phyloP scores from a whole-genome alignment of 2,888 invertebrate species.

The Heliconius hortense region DNA sequence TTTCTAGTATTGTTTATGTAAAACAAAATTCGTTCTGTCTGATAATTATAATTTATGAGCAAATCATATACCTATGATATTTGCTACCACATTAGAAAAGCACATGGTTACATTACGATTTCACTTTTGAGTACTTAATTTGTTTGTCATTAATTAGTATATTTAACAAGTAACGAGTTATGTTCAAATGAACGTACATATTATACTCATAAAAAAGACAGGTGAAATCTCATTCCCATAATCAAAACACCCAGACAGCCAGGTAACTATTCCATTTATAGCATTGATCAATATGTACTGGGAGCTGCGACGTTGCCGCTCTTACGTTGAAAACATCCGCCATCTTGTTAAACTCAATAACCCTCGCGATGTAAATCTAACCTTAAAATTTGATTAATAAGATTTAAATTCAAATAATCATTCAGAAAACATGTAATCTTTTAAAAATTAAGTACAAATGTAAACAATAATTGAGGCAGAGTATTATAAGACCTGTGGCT shows the following conservation, averaged over 20 bases:
- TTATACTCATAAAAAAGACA: constrained; percentile 5
- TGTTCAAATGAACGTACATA: not conserved
- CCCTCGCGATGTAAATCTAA: constrained; percentile 18
- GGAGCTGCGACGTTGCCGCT: constrained; percentile 61
- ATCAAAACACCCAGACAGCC: constrained; percentile 36
- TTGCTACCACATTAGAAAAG: not conserved
- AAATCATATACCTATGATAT: not conserved
- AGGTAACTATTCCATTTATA: constrained; percentile 59
- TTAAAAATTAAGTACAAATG: constrained; percentile 43
- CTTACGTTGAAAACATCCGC: constrained; percentile 57
- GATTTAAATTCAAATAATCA: constrained; percentile 18
- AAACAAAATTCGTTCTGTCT: not conserved
- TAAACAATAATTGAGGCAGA: constrained; percentile 40
- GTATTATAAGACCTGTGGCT: not conserved
- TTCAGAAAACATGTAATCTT: constrained; percentile 32
- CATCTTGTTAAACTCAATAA: constrained; percentile 32
- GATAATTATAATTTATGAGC: not conserved
- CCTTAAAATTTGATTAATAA: not conserved
- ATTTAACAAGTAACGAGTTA: not conserved
- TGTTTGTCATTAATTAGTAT: not conserved
- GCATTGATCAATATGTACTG: constrained; percentile 63
- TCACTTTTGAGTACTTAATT: constrained; percentile 1
- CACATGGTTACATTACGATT: constrained; percentile 11
- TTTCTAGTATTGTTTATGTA: not conserved
- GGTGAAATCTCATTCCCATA: constrained; percentile 20